These are phyloP conservation scores for Drosophila pegasa DNA, from an alignment of 2,888 invertebrate genomes.

Conservation along the genomic window DNA sequence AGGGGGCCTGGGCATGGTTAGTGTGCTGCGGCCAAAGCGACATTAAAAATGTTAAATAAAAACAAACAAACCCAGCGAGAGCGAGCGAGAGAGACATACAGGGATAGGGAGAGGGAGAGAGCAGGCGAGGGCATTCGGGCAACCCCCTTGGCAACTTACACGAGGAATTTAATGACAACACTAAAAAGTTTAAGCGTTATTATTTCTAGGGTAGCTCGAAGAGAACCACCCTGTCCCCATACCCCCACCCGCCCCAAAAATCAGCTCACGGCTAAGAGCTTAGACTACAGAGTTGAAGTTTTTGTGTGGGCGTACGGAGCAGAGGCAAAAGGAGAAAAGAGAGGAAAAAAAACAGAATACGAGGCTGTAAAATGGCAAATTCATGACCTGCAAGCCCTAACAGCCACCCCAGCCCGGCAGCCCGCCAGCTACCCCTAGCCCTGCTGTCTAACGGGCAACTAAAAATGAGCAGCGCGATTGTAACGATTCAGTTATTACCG, in stretches of 20 bases:
- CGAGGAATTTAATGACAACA: slow-evolving; percentile 85
- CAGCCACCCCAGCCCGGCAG: background rate
- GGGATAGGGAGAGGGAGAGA: background rate
- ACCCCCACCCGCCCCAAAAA: slow-evolving; percentile 41
- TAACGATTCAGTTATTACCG: slow-evolving; percentile 82
- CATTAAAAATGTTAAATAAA: slow-evolving; percentile 83
- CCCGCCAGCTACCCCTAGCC: slow-evolving; percentile 2
- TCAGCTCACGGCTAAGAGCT: slow-evolving; percentile 77
- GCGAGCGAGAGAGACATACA: background rate
- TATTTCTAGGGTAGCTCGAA: slow-evolving; percentile 83
- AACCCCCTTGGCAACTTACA: slow-evolving; percentile 76
- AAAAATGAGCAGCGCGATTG: slow-evolving; percentile 73
- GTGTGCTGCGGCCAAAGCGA: slow-evolving; percentile 71
- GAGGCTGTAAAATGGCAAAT: slow-evolving; percentile 85
- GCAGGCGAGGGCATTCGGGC: background rate
- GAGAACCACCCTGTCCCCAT: slow-evolving; percentile 20
- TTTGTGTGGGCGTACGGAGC: slow-evolving; percentile 36
- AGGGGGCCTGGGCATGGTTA: slow-evolving; percentile 27
- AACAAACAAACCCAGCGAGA: slow-evolving; percentile 53
- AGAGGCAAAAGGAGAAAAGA: too few relatives aligned
- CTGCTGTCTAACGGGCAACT: slow-evolving; percentile 70
- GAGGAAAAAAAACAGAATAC: slow-evolving; percentile 80
- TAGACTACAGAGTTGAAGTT: slow-evolving; percentile 41
- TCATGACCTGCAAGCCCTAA: slow-evolving; percentile 83
- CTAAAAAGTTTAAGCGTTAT: slow-evolving; percentile 85